Conservation (phyloP, 2,888 invertebrate genomes). For the Macrosiphum euphorbiae region DNA sequence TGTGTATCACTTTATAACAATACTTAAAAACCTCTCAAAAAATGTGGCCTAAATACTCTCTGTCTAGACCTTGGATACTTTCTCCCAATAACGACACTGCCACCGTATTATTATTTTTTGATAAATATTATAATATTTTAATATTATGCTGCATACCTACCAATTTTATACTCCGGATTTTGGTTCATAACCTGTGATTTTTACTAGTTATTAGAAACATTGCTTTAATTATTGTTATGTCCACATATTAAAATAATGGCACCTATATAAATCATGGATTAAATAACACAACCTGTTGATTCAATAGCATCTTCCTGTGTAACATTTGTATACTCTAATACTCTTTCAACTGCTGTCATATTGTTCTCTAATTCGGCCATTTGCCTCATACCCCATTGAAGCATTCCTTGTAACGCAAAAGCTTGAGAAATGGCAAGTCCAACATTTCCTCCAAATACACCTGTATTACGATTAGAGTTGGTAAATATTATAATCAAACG, state of each 20-base stretch:
- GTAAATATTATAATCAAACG: background rate
- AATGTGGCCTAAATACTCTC: no score
- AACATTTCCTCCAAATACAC: conserved; percentile 77
- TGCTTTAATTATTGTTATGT: background rate
- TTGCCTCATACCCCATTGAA: conserved; percentile 93
- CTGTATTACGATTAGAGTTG: conserved; percentile 10
- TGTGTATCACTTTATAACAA: no score
- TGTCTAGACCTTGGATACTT: no score
- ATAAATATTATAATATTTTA: no score
- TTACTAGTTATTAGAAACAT: background rate
- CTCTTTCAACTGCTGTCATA: conserved; percentile 92
- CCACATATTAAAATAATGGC: background rate
- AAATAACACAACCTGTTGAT: conserved; percentile 63
- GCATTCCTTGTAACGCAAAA: conserved; percentile 82
- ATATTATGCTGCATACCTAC: no score
- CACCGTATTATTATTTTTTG: no score
- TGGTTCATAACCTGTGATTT: no score
- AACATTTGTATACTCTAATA: conserved; percentile 83
- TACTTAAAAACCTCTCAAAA: no score
- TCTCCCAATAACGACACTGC: no score
- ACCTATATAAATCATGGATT: no score
- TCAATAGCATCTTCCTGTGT: conserved; percentile 73
- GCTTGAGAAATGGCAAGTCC: conserved; percentile 86
- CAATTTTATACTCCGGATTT: no score
- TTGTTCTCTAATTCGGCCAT: conserved; percentile 89